A percentile compares a stretch with the other conserved stretches of the same genome.
phyloP scores from a whole-genome alignment of 2,888 invertebrate species.

The Thera britannica region DNA sequence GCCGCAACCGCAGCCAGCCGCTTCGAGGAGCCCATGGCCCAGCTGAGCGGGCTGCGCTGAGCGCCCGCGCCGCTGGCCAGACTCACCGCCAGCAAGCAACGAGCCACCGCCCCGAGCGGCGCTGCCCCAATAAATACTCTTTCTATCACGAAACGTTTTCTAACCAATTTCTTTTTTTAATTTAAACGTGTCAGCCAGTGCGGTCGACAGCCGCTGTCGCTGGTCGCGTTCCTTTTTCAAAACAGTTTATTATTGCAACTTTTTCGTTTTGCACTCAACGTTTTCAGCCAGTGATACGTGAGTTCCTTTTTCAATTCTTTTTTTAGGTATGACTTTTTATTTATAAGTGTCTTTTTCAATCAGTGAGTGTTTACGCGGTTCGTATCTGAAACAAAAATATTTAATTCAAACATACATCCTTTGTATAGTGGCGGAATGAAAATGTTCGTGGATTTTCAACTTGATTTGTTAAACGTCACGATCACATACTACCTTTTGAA shows the following conservation, averaged over 20 bases:
- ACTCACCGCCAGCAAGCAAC: slow-evolving; percentile 70
- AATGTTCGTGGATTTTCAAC: too few relatives aligned
- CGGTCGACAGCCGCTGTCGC: neutral
- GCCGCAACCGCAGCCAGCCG: slow-evolving; percentile 86
- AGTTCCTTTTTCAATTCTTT: neutral
- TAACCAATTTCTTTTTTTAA: neutral
- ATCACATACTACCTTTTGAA: too few relatives aligned
- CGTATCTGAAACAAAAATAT: slow-evolving; percentile 65
- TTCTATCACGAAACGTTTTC: slow-evolving; percentile 43
- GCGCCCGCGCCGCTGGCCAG: slow-evolving; percentile 68
- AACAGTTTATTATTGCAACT: neutral
- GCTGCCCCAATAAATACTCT: slow-evolving; percentile 55
- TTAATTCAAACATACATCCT: neutral
- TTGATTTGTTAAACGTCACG: too few relatives aligned
- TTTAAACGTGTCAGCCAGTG: neutral
- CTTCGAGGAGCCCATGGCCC: slow-evolving; percentile 88
- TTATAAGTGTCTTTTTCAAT: slow-evolving; percentile 38
- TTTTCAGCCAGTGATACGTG: slow-evolving; percentile 35
- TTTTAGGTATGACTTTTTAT: neutral
- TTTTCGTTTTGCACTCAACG: neutral
- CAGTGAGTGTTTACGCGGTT: slow-evolving; percentile 37
- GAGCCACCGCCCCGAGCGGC: slow-evolving; percentile 73
- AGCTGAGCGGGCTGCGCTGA: slow-evolving; percentile 82
- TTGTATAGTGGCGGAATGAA: too few relatives aligned
- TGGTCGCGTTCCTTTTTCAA: neutral